Evolutionary conservation across 2,797 vertebrate species (phyloP).

Genomic region (Graptemys geographica): DNA sequence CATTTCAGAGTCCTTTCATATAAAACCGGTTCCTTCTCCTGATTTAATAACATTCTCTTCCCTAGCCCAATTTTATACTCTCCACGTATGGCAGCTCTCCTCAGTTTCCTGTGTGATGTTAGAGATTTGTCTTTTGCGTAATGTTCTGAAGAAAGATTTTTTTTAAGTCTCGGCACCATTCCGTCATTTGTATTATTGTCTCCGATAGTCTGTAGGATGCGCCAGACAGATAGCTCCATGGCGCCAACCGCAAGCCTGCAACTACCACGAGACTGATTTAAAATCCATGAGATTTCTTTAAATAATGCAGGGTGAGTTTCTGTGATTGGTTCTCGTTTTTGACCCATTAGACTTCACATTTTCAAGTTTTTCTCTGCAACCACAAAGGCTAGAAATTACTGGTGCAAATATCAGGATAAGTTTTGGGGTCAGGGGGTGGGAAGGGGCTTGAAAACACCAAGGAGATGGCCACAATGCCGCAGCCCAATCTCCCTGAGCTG

Average conservation of each 20-base stretch:
- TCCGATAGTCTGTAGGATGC: conserved; percentile 41
- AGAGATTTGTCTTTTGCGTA: not conserved
- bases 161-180: conserved; percentile 15
- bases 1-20: not conserved
- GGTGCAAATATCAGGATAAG: too few species aligned
- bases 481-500: too few species aligned
- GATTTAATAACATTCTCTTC: not conserved
- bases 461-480: too few species aligned
- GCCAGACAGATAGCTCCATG: conserved; percentile 54
- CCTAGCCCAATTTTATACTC: not conserved
- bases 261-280: too few species aligned
- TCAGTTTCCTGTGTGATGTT: not conserved
- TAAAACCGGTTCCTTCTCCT: not conserved
- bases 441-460: too few species aligned
- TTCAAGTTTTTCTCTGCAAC: too few species aligned
- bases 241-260: not conserved
- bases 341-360: too few species aligned
- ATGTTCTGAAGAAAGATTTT: not conserved
- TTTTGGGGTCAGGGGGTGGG: too few species aligned
- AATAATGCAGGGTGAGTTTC: too few species aligned
- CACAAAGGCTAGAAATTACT: too few species aligned
- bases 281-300: too few species aligned
- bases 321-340: too few species aligned
- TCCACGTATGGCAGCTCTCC: not conserved
- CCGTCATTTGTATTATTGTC: not conserved